These are phyloP conservation scores for Drosophila emarginata DNA, from an alignment of 2,888 invertebrate genomes.

Conservation along the genomic window DNA sequence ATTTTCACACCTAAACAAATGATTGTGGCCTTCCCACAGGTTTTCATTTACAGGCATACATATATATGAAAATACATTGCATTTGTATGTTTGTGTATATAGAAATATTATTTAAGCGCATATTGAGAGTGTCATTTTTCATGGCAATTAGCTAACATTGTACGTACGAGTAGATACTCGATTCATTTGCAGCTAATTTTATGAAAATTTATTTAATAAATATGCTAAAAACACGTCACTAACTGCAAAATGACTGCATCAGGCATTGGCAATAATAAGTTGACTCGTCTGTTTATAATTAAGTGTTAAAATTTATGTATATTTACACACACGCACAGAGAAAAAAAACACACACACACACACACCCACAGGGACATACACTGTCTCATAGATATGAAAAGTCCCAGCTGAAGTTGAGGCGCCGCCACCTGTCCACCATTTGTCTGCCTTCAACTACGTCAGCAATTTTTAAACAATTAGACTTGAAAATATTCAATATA, in stretches of 20 bases:
- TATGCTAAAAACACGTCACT: conserved; percentile 62
- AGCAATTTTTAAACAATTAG: conserved; percentile 60
- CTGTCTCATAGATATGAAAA: not conserved
- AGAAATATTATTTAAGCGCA: conserved; percentile 30
- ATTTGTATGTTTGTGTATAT: not conserved
- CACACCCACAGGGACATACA: no score
- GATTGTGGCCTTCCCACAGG: conserved; percentile 60
- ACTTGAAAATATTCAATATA: conserved; percentile 26
- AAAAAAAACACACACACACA: not conserved
- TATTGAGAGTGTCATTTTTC: conserved; percentile 41
- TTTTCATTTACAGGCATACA: conserved; percentile 51
- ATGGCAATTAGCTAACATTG: conserved; percentile 52
- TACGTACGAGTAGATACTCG: conserved; percentile 28
- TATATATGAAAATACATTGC: not conserved
- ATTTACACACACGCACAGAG: conserved; percentile 24
- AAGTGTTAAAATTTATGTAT: conserved; percentile 70
- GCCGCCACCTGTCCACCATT: conserved; percentile 75
- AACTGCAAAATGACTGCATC: conserved; percentile 58
- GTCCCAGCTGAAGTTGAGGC: conserved; percentile 36
- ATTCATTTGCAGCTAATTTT: conserved; percentile 58
- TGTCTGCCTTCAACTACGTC: conserved; percentile 65
- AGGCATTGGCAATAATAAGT: conserved; percentile 21
- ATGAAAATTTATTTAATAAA: conserved; percentile 63
- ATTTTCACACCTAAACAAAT: conserved; percentile 42
- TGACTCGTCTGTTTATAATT: conserved; percentile 69